Base-by-base conservation (phyloP, 2,797 vertebrate genomes). In the Micrastur ruficollis region DNA sequence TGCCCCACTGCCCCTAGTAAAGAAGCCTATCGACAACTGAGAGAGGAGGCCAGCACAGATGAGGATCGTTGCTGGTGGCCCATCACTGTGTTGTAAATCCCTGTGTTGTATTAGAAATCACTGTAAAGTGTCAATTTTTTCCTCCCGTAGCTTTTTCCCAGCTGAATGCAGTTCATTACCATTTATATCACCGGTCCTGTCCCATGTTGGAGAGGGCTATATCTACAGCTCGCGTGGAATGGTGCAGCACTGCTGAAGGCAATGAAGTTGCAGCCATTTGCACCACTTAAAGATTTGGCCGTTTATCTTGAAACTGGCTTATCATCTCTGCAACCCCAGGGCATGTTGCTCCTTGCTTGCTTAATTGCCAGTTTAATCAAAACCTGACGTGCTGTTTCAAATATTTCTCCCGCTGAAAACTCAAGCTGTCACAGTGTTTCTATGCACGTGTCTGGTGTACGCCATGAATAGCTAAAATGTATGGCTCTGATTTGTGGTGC, bases 311-410 rank as follows among this genome's bases (percentile, higher is more conserved):
- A 82, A 79, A 82, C 46, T 29, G n/a, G 46, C 42, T 78, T 89
- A 52, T 90, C 46, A 32, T 26, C 75, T 86, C 85, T 83, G 79
- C 62, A 58, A 71, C 87, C 5, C 3, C 53, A 72, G 79, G 93
- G 82, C 70, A 16, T 12, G 81, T 66, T 81, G 67, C 56, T 96
- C 75, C 65, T 92, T 83, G 50, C 87, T 78, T 78, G 65, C 66
- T 85, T 91, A 94, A 96, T 83, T 95, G 72, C 82, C 71, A 36
- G 49, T 72, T 96, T 86, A 88, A 94, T 96, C 91, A 91, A 92
- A 95, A 70, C 58, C 72, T 72, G 68, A 68, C 25, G 2, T 13
- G 8, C 68, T 81, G 19, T 93, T 94, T 91, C 79, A 81, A 76
- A 78, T 79, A 49, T 91, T 94, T 85, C 66, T 93, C 59, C 66